Percentiles rank a stretch among this genome's conserved stretches.
These are phyloP conservation scores for Hydrolagus colliei DNA, from an alignment of 2,797 vertebrate species.

Conservation along the genomic window DNA sequence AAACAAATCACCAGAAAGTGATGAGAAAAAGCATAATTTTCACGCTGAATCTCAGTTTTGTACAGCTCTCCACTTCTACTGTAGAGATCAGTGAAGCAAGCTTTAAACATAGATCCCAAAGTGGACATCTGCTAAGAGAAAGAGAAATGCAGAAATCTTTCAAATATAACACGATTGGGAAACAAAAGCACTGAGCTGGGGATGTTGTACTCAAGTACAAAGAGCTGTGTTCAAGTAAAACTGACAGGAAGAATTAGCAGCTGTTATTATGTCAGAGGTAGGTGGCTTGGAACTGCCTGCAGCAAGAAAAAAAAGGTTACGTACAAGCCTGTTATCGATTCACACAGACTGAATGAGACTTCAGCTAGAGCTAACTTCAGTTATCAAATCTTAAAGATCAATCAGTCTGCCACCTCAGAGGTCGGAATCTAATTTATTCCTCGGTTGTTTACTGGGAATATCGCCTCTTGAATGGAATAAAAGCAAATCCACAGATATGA, in stretches of 20 bases:
- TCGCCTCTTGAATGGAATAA: conserved; percentile 7
- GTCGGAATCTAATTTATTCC: conserved; percentile 97
- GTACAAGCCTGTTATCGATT: conserved; percentile 88
- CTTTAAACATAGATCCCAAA: not conserved
- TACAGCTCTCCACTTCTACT: too few relatives aligned
- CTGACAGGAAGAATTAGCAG: conserved; percentile 84
- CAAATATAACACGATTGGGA: not conserved
- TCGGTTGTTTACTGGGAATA: conserved; percentile 66
- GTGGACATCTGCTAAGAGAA: not conserved
- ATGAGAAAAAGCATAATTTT: too few relatives aligned
- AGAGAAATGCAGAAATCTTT: not conserved
- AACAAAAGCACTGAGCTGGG: conserved; percentile 17
- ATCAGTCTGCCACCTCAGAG: conserved; percentile 92
- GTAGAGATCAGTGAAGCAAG: too few relatives aligned
- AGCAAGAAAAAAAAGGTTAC: conserved; percentile 65
- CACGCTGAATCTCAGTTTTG: too few relatives aligned
- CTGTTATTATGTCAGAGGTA: conserved; percentile 67
- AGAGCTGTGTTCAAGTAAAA: conserved; percentile 71
- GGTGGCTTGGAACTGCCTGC: conserved; percentile 67
- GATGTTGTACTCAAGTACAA: conserved; percentile 12
- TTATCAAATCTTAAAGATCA: conserved; percentile 94
- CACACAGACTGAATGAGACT: conserved; percentile 90
- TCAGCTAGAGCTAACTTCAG: conserved; percentile 80
- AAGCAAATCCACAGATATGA: conserved; percentile 22
- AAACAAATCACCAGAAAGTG: too few relatives aligned